Conservation (phyloP, 2,797 vertebrate species). For the Semotilus atromaculatus region DNA sequence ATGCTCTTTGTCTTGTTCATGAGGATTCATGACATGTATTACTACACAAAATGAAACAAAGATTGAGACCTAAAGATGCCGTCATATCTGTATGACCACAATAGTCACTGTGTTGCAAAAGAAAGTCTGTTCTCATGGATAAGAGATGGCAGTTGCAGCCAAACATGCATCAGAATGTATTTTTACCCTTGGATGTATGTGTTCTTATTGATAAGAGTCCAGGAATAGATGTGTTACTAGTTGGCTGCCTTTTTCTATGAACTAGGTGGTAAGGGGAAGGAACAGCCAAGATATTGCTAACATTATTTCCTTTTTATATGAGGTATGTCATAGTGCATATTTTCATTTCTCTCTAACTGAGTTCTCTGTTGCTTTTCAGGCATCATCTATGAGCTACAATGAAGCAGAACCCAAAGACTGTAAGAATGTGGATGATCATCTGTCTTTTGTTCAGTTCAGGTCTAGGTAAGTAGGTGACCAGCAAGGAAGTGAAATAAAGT, state of each 20-base stretch:
- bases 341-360: background rate
- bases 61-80: background rate
- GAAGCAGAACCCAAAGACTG: conserved; percentile 24
- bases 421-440: conserved; percentile 19
- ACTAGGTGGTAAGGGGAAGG: background rate
- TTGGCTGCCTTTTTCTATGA: background rate
- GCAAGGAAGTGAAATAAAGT: background rate
- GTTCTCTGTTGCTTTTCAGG: conserved; percentile 24
- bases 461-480: conserved; percentile 46
- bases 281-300: background rate
- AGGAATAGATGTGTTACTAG: conserved; percentile 24
- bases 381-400: conserved; percentile 40
- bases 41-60: background rate
- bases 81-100: background rate
- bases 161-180: conserved; percentile 29
- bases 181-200: conserved; percentile 35
- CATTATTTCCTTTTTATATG: background rate
- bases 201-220: conserved; percentile 47
- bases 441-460: conserved; percentile 28
- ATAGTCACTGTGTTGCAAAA: background rate
- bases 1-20: background rate
- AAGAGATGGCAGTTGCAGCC: conserved; percentile 20
- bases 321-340: background rate
- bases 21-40: background rate
- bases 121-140: conserved; percentile 2